These are phyloP conservation scores for Acrobasis suavella DNA, from an alignment of 2,888 invertebrate genomes.

Conservation along the genomic window DNA sequence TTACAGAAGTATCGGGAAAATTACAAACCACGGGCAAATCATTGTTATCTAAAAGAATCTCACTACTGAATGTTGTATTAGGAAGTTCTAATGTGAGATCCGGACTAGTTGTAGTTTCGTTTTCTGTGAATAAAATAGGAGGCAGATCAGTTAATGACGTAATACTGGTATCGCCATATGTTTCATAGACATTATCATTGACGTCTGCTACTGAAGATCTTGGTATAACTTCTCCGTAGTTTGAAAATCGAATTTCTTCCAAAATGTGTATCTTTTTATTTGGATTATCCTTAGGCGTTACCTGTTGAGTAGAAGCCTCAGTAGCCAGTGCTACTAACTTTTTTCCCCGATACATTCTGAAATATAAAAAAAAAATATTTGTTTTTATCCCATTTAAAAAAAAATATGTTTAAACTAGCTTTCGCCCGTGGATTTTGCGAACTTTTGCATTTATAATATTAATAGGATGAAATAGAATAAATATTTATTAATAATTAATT, in stretches of 20 bases:
- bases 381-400: too few species aligned
- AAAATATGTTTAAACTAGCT: too few species aligned
- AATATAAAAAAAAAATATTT: too few species aligned
- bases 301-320: neutral
- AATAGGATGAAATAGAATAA: too few species aligned
- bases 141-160: neutral
- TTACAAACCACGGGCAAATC: neutral
- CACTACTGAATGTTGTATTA: neutral
- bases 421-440: too few species aligned
- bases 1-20: neutral
- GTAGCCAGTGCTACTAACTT: neutral
- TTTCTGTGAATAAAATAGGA: neutral
- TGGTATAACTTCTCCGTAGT: neutral
- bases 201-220: neutral
- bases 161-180: neutral
- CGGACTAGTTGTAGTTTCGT: neutral
- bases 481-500: neutral
- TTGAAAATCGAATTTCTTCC: neutral
- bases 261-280: neutral
- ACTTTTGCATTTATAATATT: too few species aligned
- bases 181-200: neutral
- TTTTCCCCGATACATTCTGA: neutral
- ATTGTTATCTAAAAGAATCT: too few species aligned
- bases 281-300: neutral
- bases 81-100: neutral